Conservation (phyloP, 1,140 invertebrate species). For the Eriosoma lanigerum region DNA sequence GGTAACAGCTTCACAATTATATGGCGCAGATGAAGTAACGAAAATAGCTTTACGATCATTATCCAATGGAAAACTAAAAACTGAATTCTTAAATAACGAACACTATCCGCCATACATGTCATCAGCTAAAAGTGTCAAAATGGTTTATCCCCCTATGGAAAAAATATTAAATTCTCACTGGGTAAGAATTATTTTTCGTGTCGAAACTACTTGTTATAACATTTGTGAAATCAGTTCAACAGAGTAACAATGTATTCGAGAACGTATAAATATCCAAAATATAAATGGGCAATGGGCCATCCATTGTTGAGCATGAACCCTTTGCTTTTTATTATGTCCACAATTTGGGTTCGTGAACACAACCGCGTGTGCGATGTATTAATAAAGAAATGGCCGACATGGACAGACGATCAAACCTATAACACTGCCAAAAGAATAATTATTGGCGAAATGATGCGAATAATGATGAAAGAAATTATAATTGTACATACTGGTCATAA, state of each 20-base stretch:
- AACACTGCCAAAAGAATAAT: background rate
- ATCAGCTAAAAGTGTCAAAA: background rate
- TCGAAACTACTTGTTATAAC: background rate
- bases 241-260: background rate
- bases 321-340: background rate
- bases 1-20: conserved; percentile 7
- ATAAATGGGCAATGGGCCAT: background rate
- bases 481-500: background rate
- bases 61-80: background rate
- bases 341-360: conserved; percentile 3
- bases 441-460: background rate
- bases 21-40: background rate
- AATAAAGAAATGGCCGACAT: background rate
- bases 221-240: background rate
- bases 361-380: background rate
- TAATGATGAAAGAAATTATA: background rate
- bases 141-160: background rate
- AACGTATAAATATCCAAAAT: background rate
- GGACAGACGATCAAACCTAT: background rate
- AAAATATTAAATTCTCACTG: background rate
- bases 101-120: background rate
- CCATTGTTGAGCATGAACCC: background rate
- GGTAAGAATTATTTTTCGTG: background rate
- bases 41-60: background rate
- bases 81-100: background rate